Conservation (phyloP, 2,888 invertebrate species). For the Dasysyrphus tricinctus region DNA sequence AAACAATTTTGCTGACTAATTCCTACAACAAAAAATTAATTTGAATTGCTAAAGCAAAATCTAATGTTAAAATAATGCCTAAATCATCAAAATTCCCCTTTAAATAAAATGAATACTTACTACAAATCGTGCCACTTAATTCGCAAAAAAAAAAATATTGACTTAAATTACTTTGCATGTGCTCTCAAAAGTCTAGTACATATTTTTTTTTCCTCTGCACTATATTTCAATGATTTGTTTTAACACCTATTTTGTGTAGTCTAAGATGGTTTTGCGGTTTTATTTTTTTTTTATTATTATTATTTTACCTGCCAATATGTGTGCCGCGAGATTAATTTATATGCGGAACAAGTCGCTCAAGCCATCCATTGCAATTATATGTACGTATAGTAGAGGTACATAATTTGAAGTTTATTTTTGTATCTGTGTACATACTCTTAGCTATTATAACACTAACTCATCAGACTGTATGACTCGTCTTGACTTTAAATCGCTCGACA, state of each 20-base stretch:
- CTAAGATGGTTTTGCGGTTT: slow-evolving; percentile 31
- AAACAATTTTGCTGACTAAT: neutral
- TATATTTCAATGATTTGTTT: slow-evolving; percentile 62
- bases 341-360: slow-evolving; percentile 71
- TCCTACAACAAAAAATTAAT: neutral
- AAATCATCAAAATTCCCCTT: neutral
- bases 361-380: slow-evolving; percentile 69
- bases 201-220: slow-evolving; percentile 32
- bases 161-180: slow-evolving; percentile 56
- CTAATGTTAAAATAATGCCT: neutral
- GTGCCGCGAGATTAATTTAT: slow-evolving; percentile 47
- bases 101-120: neutral
- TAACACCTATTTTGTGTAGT: slow-evolving; percentile 41
- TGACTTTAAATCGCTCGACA: slow-evolving; percentile 66
- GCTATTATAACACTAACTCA: slow-evolving; percentile 70
- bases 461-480: slow-evolving; percentile 74
- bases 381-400: slow-evolving; percentile 24
- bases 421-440: slow-evolving; percentile 1
- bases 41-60: neutral
- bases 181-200: slow-evolving; percentile 52
- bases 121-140: slow-evolving; percentile 49
- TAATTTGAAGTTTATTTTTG: slow-evolving; percentile 56
- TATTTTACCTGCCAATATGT: slow-evolving; percentile 18
- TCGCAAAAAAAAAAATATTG: slow-evolving; percentile 19
- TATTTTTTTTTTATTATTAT: neutral